phyloP scores from a whole-genome alignment of 1,140 invertebrate species.

The Neoseiulus cucumeris region DNA sequence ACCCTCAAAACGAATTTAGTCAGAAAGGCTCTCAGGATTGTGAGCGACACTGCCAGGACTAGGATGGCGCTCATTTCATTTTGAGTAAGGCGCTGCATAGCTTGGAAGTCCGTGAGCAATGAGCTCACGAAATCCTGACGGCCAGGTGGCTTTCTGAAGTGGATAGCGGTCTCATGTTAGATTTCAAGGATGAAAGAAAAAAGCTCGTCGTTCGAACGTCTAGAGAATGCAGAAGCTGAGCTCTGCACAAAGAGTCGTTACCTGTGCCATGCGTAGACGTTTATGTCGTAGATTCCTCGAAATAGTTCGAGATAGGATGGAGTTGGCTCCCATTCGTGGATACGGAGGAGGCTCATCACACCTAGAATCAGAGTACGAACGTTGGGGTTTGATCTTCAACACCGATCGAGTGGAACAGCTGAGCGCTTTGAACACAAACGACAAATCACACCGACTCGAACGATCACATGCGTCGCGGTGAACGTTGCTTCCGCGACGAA shows the following conservation, averaged over 20 bases:
- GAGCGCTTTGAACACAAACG: too few relatives aligned
- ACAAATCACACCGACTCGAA: too few relatives aligned
- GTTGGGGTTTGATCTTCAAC: not conserved
- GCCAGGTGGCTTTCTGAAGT: not conserved
- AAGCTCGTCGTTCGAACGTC: too few relatives aligned
- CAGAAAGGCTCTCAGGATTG: not conserved
- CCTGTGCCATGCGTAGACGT: not conserved
- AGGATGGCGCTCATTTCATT: not conserved
- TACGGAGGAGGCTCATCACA: not conserved
- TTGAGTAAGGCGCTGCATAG: not conserved
- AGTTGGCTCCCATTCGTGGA: not conserved
- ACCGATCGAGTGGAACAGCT: too few relatives aligned
- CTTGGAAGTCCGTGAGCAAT: not conserved
- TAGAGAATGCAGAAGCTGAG: too few relatives aligned
- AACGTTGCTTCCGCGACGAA: too few relatives aligned
- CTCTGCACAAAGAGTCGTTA: too few relatives aligned
- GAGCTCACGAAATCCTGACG: not conserved
- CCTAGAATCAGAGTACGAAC: not conserved
- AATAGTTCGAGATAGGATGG: constrained; percentile 3
- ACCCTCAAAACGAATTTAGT: not conserved
- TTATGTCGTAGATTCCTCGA: not conserved
- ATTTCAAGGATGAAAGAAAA: not conserved
- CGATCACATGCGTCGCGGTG: too few relatives aligned
- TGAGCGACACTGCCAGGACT: not conserved
- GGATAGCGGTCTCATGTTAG: too few relatives aligned